These are phyloP conservation scores for Bedellia somnulentella DNA, from an alignment of 2,888 invertebrate species.

Conservation along the genomic window DNA sequence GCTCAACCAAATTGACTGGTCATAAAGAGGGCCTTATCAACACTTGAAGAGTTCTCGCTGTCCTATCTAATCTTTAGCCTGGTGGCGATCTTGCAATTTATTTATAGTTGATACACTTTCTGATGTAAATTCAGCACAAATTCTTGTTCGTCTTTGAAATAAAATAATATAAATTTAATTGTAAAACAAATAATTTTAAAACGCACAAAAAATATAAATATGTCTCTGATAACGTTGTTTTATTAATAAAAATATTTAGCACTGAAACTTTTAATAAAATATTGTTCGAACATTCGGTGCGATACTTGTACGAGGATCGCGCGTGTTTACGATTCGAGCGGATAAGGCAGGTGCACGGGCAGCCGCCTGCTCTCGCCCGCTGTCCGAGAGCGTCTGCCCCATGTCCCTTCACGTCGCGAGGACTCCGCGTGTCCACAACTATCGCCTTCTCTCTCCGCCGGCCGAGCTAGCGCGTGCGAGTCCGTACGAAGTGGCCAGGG, in stretches of 20 bases:
- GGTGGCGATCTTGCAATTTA: constrained; percentile 42
- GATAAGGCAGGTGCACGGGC: constrained; percentile 19
- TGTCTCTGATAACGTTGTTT: no score
- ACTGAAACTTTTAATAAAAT: no score
- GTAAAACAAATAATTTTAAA: no score
- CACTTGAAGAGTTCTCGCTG: constrained; percentile 47
- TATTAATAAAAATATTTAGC: no score
- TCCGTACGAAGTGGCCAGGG: constrained; percentile 57
- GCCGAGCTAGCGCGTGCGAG: constrained; percentile 59
- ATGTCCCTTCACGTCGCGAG: constrained; percentile 58
- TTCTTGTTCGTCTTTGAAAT: no score
- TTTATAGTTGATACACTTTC: no score
- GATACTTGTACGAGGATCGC: no score
- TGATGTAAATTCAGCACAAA: no score
- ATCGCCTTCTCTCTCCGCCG: constrained; percentile 50
- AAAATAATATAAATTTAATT: no score
- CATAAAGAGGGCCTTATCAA: constrained; percentile 43
- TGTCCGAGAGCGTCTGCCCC: constrained; percentile 63
- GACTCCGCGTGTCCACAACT: constrained; percentile 46
- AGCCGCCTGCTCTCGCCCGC: constrained; percentile 60
- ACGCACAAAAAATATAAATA: no score
- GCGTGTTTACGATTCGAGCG: no score
- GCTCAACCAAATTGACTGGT: constrained; percentile 35
- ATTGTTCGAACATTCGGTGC: no score
- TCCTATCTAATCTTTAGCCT: constrained; percentile 49